These are phyloP conservation scores for Poecilia latipinna DNA, from an alignment of 2,113 vertebrate genomes.

Conservation along the genomic window DNA sequence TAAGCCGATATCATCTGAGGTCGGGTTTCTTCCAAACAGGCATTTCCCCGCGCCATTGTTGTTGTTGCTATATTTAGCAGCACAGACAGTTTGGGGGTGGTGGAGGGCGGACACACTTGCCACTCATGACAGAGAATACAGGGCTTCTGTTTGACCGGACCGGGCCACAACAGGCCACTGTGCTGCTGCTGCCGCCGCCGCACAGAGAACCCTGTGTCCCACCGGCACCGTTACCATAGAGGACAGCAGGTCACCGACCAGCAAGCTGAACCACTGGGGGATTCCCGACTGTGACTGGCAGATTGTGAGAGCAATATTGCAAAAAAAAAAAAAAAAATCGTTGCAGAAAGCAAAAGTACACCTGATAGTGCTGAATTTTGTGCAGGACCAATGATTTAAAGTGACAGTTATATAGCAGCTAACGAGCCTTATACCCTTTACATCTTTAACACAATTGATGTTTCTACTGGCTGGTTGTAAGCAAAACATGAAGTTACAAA, in stretches of 20 bases:
- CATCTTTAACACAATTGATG: not conserved
- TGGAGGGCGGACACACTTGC: conserved; percentile 57
- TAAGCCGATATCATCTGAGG: conserved; percentile 68
- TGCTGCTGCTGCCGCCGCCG: conserved; percentile 50
- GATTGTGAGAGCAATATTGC: conserved; percentile 10
- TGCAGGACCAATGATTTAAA: not conserved
- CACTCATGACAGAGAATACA: conserved; percentile 65
- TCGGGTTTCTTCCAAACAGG: conserved; percentile 43
- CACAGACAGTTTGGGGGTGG: conserved; percentile 1
- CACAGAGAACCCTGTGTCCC: conserved; percentile 70
- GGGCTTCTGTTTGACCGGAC: conserved; percentile 59
- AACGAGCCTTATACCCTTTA: not conserved
- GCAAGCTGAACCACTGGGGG: conserved; percentile 33
- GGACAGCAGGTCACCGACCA: conserved; percentile 58
- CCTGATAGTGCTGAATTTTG: not conserved
- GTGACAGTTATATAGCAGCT: not conserved
- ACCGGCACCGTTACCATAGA: conserved; percentile 46
- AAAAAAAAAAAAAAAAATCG: not conserved
- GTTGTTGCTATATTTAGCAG: conserved; percentile 73
- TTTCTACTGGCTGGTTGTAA: conserved; percentile 4
- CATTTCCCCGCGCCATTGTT: conserved; percentile 65
- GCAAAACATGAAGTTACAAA: no score
- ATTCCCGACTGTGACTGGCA: conserved; percentile 15
- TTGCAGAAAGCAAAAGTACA: not conserved
- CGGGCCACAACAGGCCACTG: conserved; percentile 72